These are phyloP conservation scores for Leuciscus idus DNA, from an alignment of 2,113 vertebrate genomes.

Conservation along the genomic window DNA sequence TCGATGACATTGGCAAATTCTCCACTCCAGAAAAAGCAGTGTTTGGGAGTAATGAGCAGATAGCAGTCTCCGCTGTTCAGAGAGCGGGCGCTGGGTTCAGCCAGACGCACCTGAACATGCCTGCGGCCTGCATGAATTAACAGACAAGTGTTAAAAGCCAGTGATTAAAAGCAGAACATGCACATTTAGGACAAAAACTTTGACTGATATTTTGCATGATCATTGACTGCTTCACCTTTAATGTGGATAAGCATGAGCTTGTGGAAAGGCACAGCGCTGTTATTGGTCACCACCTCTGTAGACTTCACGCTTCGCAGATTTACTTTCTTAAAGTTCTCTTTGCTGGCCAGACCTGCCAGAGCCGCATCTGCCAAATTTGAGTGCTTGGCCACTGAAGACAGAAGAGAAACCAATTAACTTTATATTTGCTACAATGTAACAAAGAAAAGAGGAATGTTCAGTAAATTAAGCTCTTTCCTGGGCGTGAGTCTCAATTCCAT, in stretches of 20 bases:
- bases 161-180: neutral
- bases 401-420: neutral
- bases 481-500: too few species aligned
- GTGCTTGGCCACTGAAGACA: conserved; percentile 78
- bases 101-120: conserved; percentile 79
- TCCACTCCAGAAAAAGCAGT: conserved; percentile 81
- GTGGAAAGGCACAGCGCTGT: conserved; percentile 78
- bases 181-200: neutral
- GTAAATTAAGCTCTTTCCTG: neutral
- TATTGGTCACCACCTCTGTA: conserved; percentile 80
- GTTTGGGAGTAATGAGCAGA: conserved; percentile 77
- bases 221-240: conserved; percentile 72
- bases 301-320: conserved; percentile 78
- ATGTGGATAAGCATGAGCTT: conserved; percentile 83
- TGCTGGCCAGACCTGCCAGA: conserved; percentile 80
- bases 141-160: conserved; percentile 21
- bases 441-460: neutral
- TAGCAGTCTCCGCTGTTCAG: conserved; percentile 84
- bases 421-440: neutral
- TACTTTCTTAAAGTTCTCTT: conserved; percentile 81
- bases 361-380: conserved; percentile 79
- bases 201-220: neutral
- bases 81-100: conserved; percentile 76
- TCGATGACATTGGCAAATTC: conserved; percentile 83
- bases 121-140: conserved; percentile 70